Evolutionary conservation across 2,888 invertebrate genomes (phyloP), one percentile per base, ranked within the genome.

Genomic region (Entomobrya multifasciata): DNA sequence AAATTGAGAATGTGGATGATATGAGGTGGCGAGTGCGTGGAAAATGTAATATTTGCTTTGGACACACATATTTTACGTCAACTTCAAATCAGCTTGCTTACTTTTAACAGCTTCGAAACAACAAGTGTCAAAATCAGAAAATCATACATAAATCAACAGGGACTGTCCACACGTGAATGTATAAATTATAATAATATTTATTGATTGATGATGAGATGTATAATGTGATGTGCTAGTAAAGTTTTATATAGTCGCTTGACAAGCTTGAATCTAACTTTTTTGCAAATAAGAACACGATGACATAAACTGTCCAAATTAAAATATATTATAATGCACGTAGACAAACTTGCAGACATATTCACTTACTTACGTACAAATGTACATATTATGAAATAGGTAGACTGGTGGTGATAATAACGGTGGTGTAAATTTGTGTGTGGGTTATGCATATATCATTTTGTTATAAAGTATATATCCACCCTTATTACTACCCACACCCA

Each of bases 91-190:
- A 67, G 36, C 74, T 36, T 70, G 65, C 36, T 44, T 67, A 17
- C 74, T 15, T 60, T 36, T 36, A 36, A 36, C 5, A 36, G 30
- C 25, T 25, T 55, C 52, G 67, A 81, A 81, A 72, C 82, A 82
- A 82, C 82, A 82, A 82, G 82, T 82, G 82, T 82, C 82, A 82
- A 25, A 74, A 55, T 36, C 52, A 36, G 27, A 74, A 65, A 62
- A 79, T 60, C 47, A 36, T 79, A 49, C 62, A 60, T 79, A 79
- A 74, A 74, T 74, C 74, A 74, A 49, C 74, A 74, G 10, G 20
- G 36, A 27, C 52, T 74, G 52, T 74, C 74, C 74, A 36, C 70
- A 55, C 52, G 36, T 17, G 74, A 74, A 47, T 72, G 72, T 15
- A 49, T 72, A 49, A 72, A 55, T 74, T 74, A 74, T 55, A 74